Percentiles rank a stretch among this genome's conserved stretches.
These are phyloP conservation scores for Ochropacha duplaris DNA, from an alignment of 2,888 invertebrate genomes.

Conservation along the genomic window DNA sequence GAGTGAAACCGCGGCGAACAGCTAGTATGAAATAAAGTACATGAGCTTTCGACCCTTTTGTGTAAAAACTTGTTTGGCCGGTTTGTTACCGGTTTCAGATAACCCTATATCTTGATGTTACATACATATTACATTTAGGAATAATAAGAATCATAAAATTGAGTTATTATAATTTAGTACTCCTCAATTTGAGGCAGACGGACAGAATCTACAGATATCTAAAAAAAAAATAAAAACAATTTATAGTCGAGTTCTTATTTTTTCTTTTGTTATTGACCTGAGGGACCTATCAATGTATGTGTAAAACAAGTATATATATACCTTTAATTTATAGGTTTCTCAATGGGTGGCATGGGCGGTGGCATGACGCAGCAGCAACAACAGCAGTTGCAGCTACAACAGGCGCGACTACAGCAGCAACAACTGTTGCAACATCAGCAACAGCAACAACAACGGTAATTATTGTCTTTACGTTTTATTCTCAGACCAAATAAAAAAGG, in stretches of 20 bases:
- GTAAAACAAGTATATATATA: too few relatives aligned
- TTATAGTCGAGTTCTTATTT: too few relatives aligned
- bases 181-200: too few relatives aligned
- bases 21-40: neutral
- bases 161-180: too few relatives aligned
- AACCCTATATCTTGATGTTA: constrained; percentile 9
- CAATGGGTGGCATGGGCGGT: constrained; percentile 61
- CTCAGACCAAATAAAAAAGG: too few relatives aligned
- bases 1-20: too few relatives aligned
- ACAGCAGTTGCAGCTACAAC: constrained; percentile 84
- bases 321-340: constrained; percentile 44
- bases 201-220: too few relatives aligned
- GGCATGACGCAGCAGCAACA: constrained; percentile 75
- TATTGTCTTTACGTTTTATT: neutral
- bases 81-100: constrained; percentile 27
- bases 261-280: too few relatives aligned
- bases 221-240: too few relatives aligned
- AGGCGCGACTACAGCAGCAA: constrained; percentile 77
- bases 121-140: neutral
- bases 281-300: too few relatives aligned
- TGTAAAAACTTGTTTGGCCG: neutral
- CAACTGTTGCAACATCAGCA: constrained; percentile 85
- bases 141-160: neutral
- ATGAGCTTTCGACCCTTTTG: neutral
- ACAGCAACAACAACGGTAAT: constrained; percentile 72